These are phyloP conservation scores for Agapostemon virescens DNA, from an alignment of 2,888 invertebrate species.

Conservation along the genomic window DNA sequence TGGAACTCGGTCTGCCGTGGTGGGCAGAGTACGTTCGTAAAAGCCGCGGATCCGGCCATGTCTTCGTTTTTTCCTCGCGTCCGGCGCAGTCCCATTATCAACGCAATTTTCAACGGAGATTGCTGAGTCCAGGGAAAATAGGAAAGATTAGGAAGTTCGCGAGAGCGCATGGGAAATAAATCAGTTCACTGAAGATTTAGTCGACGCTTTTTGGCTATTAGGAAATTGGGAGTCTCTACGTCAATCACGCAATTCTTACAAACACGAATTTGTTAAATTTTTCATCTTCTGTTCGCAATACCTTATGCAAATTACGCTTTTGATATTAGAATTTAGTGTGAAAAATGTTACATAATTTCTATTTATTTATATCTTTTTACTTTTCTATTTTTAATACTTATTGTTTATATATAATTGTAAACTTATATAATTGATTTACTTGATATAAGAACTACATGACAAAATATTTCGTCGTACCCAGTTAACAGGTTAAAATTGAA, in stretches of 20 bases:
- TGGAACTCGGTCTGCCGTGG: neutral
- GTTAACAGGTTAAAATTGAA: too few species aligned
- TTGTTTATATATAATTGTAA: too few species aligned
- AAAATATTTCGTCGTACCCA: too few species aligned
- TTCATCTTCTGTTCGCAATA: neutral
- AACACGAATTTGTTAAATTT: neutral
- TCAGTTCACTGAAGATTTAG: neutral
- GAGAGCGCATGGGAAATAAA: slow-evolving; percentile 3
- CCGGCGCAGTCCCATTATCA: slow-evolving; percentile 34
- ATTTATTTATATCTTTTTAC: too few species aligned
- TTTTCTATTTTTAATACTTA: too few species aligned
- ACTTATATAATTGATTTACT: too few species aligned
- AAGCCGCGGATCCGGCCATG: slow-evolving; percentile 27
- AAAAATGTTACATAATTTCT: too few species aligned
- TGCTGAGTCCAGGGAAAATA: slow-evolving; percentile 41
- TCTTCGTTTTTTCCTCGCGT: slow-evolving; percentile 17
- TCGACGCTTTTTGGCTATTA: neutral
- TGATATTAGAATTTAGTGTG: too few species aligned
- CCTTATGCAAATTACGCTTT: too few species aligned
- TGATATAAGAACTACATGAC: too few species aligned
- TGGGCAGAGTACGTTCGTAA: slow-evolving; percentile 10
- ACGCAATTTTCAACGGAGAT: slow-evolving; percentile 31
- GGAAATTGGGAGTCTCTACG: neutral
- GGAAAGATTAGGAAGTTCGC: slow-evolving; percentile 17
- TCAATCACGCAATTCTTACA: neutral